These are phyloP conservation scores for Xanthia togata DNA, from an alignment of 2,888 invertebrate genomes.

Conservation along the genomic window DNA sequence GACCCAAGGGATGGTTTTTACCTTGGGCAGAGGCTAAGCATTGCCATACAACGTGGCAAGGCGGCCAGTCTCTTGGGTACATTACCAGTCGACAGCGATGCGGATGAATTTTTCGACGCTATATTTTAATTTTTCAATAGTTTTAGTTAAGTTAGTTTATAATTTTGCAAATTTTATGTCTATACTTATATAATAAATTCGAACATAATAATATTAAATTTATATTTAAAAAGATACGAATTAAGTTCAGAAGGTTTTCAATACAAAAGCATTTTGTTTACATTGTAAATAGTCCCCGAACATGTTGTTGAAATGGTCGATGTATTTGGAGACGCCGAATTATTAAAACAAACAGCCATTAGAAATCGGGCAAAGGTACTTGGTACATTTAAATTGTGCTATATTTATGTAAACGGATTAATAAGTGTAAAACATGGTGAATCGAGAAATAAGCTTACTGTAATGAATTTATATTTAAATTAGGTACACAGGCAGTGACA, in stretches of 20 bases:
- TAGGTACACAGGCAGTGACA: conserved; percentile 1
- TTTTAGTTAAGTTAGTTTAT: too few relatives aligned
- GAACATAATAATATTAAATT: too few relatives aligned
- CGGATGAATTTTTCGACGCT: too few relatives aligned
- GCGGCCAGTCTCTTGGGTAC: too few relatives aligned
- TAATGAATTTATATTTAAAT: conserved; percentile 22
- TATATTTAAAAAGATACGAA: not conserved
- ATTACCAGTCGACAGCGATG: too few relatives aligned
- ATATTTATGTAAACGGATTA: conserved; percentile 12
- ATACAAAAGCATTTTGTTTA: not conserved
- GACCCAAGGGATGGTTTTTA: too few relatives aligned
- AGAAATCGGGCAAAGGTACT: not conserved
- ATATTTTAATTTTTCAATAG: too few relatives aligned
- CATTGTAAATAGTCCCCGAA: conserved; percentile 1
- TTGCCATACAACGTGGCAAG: too few relatives aligned
- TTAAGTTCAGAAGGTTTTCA: not conserved
- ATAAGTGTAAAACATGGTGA: conserved; percentile 8
- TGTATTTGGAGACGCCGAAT: not conserved
- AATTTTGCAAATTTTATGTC: too few relatives aligned
- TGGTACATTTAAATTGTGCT: conserved; percentile 1
- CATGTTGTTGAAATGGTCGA: not conserved
- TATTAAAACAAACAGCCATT: conserved; percentile 11
- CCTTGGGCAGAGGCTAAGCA: too few relatives aligned
- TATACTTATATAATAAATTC: too few relatives aligned
- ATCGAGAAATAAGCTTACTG: conserved; percentile 8